These are phyloP conservation scores for Cryptoprocta ferox DNA, from an alignment of 2,797 vertebrate genomes.

Conservation along the genomic window DNA sequence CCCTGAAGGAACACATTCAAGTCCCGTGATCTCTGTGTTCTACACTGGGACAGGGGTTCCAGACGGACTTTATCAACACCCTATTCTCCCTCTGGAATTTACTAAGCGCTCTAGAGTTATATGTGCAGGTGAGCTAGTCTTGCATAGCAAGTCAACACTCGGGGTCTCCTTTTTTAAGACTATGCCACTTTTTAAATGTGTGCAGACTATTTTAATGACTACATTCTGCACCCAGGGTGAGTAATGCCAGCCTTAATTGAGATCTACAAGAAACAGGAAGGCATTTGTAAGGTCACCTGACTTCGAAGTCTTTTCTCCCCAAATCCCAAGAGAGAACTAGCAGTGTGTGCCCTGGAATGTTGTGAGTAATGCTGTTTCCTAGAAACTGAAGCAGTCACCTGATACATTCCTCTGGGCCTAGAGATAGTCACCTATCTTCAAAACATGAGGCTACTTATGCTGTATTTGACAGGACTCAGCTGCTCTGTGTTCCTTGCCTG, in stretches of 20 bases:
- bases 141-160: neutral
- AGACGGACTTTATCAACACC: neutral
- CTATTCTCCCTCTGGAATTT: slow-evolving; percentile 17
- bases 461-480: neutral
- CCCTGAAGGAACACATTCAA: neutral
- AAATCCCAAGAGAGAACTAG: neutral
- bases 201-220: neutral
- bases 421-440: slow-evolving; percentile 58
- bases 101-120: neutral
- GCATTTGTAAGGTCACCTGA: slow-evolving; percentile 19
- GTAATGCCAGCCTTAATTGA: neutral
- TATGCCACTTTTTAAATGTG: neutral
- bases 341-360: slow-evolving; percentile 35
- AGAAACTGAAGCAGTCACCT: neutral
- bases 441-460: neutral
- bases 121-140: neutral
- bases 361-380: neutral
- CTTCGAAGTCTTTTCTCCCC: neutral
- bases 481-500: no score
- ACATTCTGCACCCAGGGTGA: neutral
- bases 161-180: neutral
- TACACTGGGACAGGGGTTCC: neutral
- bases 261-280: neutral
- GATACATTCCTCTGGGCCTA: slow-evolving; percentile 34
- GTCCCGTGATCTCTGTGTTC: neutral